These are phyloP conservation scores for Meghimatium bilineatum DNA, from an alignment of 2,888 invertebrate species.

Conservation along the genomic window DNA sequence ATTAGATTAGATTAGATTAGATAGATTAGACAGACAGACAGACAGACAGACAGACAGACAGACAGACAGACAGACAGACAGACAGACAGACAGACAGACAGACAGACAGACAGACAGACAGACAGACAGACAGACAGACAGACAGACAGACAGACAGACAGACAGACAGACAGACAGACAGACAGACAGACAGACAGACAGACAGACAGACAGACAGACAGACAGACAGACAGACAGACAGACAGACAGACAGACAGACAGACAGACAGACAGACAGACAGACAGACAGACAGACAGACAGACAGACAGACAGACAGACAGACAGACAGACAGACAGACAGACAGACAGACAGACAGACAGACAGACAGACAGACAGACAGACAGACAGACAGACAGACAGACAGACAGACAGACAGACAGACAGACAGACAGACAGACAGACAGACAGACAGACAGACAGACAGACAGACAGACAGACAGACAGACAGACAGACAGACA, in stretches of 20 bases:
- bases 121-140: slow-evolving; percentile 10
- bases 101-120: slow-evolving; percentile 14
- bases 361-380: not conserved
- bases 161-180: not conserved
- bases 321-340: not conserved
- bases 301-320: not conserved
- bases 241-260: not conserved
- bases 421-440: not conserved
- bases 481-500: not conserved
- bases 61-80: slow-evolving; percentile 15
- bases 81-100: slow-evolving; percentile 14
- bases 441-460: not conserved
- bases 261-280: not conserved
- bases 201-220: not conserved
- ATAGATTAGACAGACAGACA: no score
- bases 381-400: slow-evolving; percentile 20
- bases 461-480: not conserved
- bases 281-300: not conserved
- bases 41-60: slow-evolving; percentile 20
- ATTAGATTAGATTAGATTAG: not conserved
- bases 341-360: not conserved
- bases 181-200: not conserved
- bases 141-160: not conserved
- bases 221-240: not conserved
- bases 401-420: slow-evolving; percentile 21